Percentiles rank a stretch among this genome's conserved stretches.
Conservation (phyloP, 2,113 vertebrate genomes). For the Microcebus tavaratra region DNA sequence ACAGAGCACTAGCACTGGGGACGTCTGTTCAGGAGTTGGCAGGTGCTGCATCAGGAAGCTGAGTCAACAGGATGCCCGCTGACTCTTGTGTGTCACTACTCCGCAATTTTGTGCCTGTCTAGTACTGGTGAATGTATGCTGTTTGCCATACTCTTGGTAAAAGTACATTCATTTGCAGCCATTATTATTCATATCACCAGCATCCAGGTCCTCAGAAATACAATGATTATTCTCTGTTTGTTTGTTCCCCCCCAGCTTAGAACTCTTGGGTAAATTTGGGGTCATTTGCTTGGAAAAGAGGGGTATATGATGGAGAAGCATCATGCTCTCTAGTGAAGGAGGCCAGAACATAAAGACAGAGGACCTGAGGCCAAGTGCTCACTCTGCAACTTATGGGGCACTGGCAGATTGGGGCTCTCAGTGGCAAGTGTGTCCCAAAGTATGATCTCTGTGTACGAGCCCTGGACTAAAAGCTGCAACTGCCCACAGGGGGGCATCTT, state of each 20-base stretch:
- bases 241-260: background rate
- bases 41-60: too few species aligned
- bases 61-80: too few species aligned
- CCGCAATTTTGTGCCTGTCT: too few species aligned
- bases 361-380: background rate
- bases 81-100: too few species aligned
- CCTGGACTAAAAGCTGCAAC: too few species aligned
- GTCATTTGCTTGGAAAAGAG: background rate
- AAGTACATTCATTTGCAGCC: background rate
- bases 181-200: background rate
- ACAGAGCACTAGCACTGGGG: too few species aligned
- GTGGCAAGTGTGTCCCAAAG: background rate
- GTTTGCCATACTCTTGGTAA: background rate
- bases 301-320: fast-evolving
- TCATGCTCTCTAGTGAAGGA: background rate
- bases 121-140: too few species aligned
- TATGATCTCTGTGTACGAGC: background rate
- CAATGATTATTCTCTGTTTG: background rate
- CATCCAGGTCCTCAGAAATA: background rate
- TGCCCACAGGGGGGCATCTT: fast-evolving
- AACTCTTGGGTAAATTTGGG: background rate
- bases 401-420: background rate
- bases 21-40: too few species aligned
- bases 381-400: background rate
- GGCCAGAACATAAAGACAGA: background rate